Base-by-base conservation (phyloP, 2,113 vertebrate species). In the Lamprotornis superbus region DNA sequence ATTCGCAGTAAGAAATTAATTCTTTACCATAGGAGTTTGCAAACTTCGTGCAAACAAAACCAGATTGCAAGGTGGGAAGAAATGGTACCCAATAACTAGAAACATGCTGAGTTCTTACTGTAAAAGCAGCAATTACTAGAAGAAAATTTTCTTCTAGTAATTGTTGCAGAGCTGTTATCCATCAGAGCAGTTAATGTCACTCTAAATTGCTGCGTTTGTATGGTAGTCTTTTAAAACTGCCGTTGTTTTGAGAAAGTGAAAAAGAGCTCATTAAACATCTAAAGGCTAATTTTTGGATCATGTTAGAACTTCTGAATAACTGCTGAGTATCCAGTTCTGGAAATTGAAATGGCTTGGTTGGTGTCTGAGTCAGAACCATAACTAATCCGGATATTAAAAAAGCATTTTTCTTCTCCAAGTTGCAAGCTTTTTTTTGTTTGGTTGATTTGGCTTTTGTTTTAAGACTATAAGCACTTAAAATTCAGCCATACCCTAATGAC, bases 71-170 rank as follows among this genome's bases (percentile, higher is more conserved):
- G 71, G 44, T 82, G 70, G 27, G 37, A 87, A 56, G 93, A 82
- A 87, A 79, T 82, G 73, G 57, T 84, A 75, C 52, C 53, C 7
- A 40, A 0, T 64, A 90, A 64, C 57, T 85, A 91, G 70, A 89
- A 93, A 52, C 87, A 76, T 0, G 2, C 87, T 79, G 87, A 87
- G 53, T 52, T 94, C 28, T 79, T 93, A 44, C 47, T 71, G 37
- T 74, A 86, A 77, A 16, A 12, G 0, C 69, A 67, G 47, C 65
- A 76, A 73, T n/a, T n/a, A n/a, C n/a, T n/a, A n/a, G n/a, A n/a
- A n/a, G n/a, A n/a, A n/a, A n/a, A n/a, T 89, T 93, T 87, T 78
- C 78, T 84, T 78, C 16, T 84, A 49, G 90, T 82, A 87, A 87
- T 79, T 89, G 76, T 65, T 81, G 86, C 20, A 74, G 49, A 75